Base-by-base conservation (phyloP, 2,797 vertebrate genomes). In the Threskiornis aethiopicus region DNA sequence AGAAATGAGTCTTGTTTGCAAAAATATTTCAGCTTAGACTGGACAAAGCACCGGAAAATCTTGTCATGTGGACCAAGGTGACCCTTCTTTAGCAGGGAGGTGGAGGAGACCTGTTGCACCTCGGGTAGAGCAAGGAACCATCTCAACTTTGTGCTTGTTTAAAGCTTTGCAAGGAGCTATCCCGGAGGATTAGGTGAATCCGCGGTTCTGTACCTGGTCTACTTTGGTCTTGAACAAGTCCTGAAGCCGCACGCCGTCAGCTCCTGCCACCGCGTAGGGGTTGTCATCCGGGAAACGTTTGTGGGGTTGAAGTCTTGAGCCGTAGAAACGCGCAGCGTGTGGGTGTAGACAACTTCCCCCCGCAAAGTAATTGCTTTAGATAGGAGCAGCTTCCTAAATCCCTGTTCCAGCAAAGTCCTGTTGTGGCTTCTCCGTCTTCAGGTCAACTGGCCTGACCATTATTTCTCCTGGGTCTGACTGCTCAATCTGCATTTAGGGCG, bases 281-380 rank as follows among this genome's bases (percentile, higher is more conserved):
- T 29, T 51, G 31, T 67, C 39, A 20, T 5, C 26, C 16, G 58
- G 47, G 59, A 71, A 67, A 6, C 10, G 17, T 22, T 54, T 19
- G 29, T 52, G 37, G 31, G 24, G 8, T 31, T 47, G 31, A 55
- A 58, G 16, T 41, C 24, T 28, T 39, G 59, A 69, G 39, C 57
- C 8, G 13, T 26, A 41, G 55, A 73, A 72, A 33, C 0, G 0
- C 16, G 21, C 11, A 21, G 29, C 4, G 0, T 7, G 2, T 15
- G 66, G 58, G 25, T 44, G 64, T 5, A 13, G 37, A 15, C 6
- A 9, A 6, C 76, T 80, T 55, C 26, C 18, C 6, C 16, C n/a
- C 29, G 1, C 35, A 3, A 31, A 58, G 21, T 46, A 59, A 28
- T 55, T 9, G 6, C 39, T 64, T 73, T 62, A 44, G 54, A 5